phyloP scores from a whole-genome alignment of 2,888 invertebrate genomes.

The Spisula solida region DNA sequence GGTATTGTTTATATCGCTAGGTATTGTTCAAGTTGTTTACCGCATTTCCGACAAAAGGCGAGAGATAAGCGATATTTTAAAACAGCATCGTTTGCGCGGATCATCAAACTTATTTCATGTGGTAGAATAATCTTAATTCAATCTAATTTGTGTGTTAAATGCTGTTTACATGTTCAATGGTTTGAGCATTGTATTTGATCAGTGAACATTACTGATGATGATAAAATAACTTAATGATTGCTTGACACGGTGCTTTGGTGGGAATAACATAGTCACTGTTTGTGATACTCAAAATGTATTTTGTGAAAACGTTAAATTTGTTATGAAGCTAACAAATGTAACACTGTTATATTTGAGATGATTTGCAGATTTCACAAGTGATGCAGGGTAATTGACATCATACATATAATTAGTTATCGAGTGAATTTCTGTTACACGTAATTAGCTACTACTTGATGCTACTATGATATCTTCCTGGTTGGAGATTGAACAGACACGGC shows the following conservation, averaged over 20 bases:
- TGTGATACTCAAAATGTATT: neutral
- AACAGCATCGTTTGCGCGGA: constrained; percentile 46
- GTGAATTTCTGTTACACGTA: neutral
- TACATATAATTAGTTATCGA: neutral
- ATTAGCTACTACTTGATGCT: neutral
- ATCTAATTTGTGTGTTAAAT: constrained; percentile 48
- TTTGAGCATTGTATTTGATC: constrained; percentile 45
- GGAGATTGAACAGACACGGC: too few species aligned
- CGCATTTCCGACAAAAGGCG: constrained; percentile 7
- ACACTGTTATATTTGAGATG: neutral
- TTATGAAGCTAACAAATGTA: neutral
- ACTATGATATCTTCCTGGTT: neutral
- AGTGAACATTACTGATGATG: constrained; percentile 26
- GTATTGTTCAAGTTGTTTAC: neutral
- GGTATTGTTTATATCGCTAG: neutral
- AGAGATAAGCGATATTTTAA: constrained; percentile 39
- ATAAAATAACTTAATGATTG: neutral
- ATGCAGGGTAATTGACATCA: neutral
- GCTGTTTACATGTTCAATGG: constrained; percentile 49
- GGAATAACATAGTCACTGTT: constrained; percentile 3
- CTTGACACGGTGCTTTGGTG: constrained; percentile 7
- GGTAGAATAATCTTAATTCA: constrained; percentile 34
- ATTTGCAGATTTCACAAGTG: neutral
- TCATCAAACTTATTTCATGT: constrained; percentile 18
- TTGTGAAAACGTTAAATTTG: constrained; percentile 3